Evolutionary conservation across 2,797 vertebrate genomes (phyloP).

Genomic region (Enteromius mattozi): DNA sequence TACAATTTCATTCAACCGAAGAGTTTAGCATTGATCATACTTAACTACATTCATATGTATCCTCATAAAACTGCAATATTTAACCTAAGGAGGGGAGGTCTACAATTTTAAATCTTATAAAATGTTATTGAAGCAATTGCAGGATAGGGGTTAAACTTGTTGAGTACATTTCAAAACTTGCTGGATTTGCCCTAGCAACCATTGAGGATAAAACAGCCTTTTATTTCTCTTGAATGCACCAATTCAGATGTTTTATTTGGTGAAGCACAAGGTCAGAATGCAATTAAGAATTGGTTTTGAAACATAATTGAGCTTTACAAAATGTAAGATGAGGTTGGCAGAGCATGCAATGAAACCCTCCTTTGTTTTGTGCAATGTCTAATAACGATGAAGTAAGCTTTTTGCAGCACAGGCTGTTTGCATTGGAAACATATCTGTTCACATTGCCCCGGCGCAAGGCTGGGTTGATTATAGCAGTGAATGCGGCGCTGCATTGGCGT

Average conservation of each 20-base stretch:
- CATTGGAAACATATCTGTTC: slow-evolving; percentile 50
- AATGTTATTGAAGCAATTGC: neutral
- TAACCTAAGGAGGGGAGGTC: neutral
- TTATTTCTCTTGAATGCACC: slow-evolving; percentile 15
- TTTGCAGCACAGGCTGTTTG: slow-evolving; percentile 44
- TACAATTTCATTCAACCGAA: slow-evolving; percentile 3
- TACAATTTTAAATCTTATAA: neutral
- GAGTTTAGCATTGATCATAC: slow-evolving; percentile 29
- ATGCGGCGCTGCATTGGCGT: slow-evolving; percentile 27
- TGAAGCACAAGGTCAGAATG: slow-evolving; percentile 30
- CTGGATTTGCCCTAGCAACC: neutral
- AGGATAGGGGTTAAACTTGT: slow-evolving; percentile 4
- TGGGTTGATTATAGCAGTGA: slow-evolving; percentile 40
- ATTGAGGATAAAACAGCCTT: slow-evolving; percentile 19
- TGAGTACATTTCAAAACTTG: slow-evolving; percentile 9
- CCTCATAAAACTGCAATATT: neutral
- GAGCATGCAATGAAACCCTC: slow-evolving; percentile 35
- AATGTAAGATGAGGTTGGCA: slow-evolving; percentile 43
- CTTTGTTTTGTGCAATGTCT: slow-evolving; percentile 42
- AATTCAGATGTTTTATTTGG: slow-evolving; percentile 45
- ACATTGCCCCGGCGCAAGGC: slow-evolving; percentile 35
- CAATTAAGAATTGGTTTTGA: slow-evolving; percentile 35
- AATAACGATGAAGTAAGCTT: slow-evolving; percentile 42
- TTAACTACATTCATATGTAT: slow-evolving; percentile 23
- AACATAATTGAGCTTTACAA: slow-evolving; percentile 38